Conservation (phyloP, 2,888 invertebrate genomes). For the Steinernema hermaphroditum region DNA sequence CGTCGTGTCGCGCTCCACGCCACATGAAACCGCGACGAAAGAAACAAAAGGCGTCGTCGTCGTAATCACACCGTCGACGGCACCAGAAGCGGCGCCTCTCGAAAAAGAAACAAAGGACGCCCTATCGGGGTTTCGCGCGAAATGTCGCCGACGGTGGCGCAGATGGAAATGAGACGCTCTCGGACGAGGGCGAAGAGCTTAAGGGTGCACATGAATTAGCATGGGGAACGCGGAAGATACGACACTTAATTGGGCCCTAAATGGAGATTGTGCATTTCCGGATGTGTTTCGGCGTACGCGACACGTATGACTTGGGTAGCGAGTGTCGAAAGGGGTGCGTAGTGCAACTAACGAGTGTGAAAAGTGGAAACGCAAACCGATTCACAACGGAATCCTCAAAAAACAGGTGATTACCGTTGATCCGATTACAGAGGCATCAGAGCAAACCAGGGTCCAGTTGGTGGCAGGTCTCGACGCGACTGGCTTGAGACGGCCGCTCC, state of each 20-base stretch:
- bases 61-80: too few species aligned
- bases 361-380: background rate
- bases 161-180: background rate
- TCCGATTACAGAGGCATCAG: background rate
- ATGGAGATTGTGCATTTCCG: background rate
- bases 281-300: background rate
- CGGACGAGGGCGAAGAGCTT: background rate
- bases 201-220: background rate
- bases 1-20: too few species aligned
- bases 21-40: background rate
- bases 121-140: background rate
- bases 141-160: background rate
- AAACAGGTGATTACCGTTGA: slow-evolving; percentile 1
- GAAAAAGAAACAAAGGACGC: background rate
- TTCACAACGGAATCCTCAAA: background rate
- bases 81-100: too few species aligned
- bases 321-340: background rate
- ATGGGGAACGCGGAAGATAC: background rate
- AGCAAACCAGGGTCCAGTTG: too few species aligned
- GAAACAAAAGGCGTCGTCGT: background rate
- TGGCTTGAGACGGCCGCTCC: too few species aligned
- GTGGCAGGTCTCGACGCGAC: too few species aligned
- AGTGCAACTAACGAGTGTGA: too few species aligned
- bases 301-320: background rate
- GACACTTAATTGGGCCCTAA: slow-evolving; percentile 10